Conservation (phyloP, 2,113 vertebrate species). For the Anguilla rostrata region DNA sequence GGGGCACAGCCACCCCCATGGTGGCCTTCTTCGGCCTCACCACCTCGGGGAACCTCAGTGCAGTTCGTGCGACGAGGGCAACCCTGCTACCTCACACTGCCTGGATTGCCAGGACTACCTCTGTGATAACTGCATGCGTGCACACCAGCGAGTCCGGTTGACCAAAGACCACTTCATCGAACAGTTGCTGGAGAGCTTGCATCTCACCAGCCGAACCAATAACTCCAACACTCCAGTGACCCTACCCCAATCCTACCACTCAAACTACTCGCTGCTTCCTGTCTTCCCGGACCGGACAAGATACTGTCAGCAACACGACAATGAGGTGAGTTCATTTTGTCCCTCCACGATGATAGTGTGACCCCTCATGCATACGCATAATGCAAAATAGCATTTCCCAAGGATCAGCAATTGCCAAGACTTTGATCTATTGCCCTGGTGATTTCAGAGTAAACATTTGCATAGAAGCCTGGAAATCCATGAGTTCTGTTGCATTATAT, state of each 20-base stretch:
- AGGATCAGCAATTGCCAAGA: not conserved
- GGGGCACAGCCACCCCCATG: slow-evolving; percentile 59
- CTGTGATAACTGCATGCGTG: slow-evolving; percentile 88
- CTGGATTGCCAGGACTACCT: slow-evolving; percentile 91
- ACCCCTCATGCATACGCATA: not conserved
- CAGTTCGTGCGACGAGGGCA: slow-evolving; percentile 87
- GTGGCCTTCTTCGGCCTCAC: slow-evolving; percentile 64
- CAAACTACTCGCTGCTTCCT: slow-evolving; percentile 80
- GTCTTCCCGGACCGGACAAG: slow-evolving; percentile 79
- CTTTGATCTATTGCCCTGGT: not conserved
- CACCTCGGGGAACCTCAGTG: slow-evolving; percentile 75
- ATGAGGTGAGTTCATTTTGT: slow-evolving; percentile 65
- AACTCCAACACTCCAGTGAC: slow-evolving; percentile 57
- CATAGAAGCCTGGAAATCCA: not conserved
- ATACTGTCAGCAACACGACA: slow-evolving; percentile 81
- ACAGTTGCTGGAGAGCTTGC: slow-evolving; percentile 70
- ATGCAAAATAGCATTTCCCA: not conserved
- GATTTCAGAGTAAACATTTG: not conserved
- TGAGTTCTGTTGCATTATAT: not conserved
- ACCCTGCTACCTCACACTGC: slow-evolving; percentile 84
- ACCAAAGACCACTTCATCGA: slow-evolving; percentile 95
- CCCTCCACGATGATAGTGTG: not conserved
- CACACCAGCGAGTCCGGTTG: slow-evolving; percentile 89
- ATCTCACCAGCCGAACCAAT: slow-evolving; percentile 48
- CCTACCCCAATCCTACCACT: slow-evolving; percentile 74